phyloP scores from a whole-genome alignment of 2,888 invertebrate genomes.

The Amblyjoppa fuscipennis region DNA sequence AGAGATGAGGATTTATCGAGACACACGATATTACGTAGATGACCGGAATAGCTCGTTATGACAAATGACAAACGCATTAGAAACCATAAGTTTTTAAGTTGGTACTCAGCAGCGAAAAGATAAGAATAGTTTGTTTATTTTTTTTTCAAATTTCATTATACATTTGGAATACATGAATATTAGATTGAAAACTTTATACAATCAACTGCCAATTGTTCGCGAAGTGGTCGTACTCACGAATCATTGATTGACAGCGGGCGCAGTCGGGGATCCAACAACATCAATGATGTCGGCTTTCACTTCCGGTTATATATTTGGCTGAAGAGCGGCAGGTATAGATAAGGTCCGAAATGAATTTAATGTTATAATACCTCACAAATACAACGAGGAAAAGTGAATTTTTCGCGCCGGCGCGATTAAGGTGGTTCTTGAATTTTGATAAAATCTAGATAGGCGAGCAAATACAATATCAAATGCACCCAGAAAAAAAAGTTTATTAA shows the following conservation, averaged over 20 bases:
- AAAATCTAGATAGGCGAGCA: too few species aligned
- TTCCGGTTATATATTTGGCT: slow-evolving; percentile 87
- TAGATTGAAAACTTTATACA: slow-evolving; percentile 38
- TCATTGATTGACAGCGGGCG: slow-evolving; percentile 84
- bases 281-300: slow-evolving; percentile 92
- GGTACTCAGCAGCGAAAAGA: not conserved
- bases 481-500: too few species aligned
- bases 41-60: too few species aligned
- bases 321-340: slow-evolving; percentile 89
- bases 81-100: not conserved
- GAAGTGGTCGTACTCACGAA: slow-evolving; percentile 17
- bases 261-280: slow-evolving; percentile 92
- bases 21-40: too few species aligned
- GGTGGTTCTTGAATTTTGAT: too few species aligned
- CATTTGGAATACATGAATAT: slow-evolving; percentile 10
- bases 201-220: slow-evolving; percentile 15
- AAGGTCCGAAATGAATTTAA: slow-evolving; percentile 87
- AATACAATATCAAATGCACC: too few species aligned
- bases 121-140: not conserved
- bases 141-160: slow-evolving; percentile 17
- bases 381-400: too few species aligned
- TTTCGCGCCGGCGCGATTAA: too few species aligned
- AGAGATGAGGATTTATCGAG: too few species aligned
- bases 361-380: not conserved
- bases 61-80: too few species aligned